Evolutionary conservation across 2,797 vertebrate genomes (phyloP).

Genomic region (Uromys caudimaculatus): DNA sequence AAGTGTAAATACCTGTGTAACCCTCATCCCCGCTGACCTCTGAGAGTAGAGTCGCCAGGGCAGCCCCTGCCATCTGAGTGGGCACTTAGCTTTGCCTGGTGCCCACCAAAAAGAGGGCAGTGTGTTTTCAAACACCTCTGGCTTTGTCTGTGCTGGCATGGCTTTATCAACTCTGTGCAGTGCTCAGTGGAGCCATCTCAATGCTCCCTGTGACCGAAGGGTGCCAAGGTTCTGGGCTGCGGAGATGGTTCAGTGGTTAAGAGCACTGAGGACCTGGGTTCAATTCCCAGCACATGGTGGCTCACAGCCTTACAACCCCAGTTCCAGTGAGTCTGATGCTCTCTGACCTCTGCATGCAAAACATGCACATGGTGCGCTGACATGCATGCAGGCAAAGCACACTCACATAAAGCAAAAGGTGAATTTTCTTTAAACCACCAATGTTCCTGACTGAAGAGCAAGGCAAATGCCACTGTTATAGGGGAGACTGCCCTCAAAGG

Average conservation of each 20-base stretch:
- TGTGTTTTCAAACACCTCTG: not conserved
- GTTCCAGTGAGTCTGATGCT: not conserved
- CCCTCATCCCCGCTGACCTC: not conserved
- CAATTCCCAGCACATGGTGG: not conserved
- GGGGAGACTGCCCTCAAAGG: not conserved
- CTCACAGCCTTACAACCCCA: too few species aligned
- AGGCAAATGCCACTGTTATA: not conserved
- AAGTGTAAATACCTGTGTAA: too few species aligned
- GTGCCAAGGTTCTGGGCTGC: not conserved
- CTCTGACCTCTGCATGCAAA: not conserved
- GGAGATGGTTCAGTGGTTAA: not conserved
- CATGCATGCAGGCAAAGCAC: not conserved
- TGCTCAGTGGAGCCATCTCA: not conserved
- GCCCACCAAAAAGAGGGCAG: not conserved
- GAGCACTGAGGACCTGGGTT: not conserved
- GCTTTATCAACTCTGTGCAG: not conserved
- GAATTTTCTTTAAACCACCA: not conserved
- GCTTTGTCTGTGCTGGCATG: not conserved
- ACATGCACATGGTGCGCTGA: too few species aligned
- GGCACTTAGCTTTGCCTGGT: not conserved
- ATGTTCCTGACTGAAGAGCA: not conserved
- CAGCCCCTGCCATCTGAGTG: not conserved
- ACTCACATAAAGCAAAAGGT: not conserved
- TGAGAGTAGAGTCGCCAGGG: not conserved
- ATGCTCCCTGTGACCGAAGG: not conserved